A percentile compares a stretch with the other conserved stretches of the same genome.
Conservation (phyloP, 30 jellyfish, hydroid and myxozoan species). For the Rhopilema esculentum region DNA sequence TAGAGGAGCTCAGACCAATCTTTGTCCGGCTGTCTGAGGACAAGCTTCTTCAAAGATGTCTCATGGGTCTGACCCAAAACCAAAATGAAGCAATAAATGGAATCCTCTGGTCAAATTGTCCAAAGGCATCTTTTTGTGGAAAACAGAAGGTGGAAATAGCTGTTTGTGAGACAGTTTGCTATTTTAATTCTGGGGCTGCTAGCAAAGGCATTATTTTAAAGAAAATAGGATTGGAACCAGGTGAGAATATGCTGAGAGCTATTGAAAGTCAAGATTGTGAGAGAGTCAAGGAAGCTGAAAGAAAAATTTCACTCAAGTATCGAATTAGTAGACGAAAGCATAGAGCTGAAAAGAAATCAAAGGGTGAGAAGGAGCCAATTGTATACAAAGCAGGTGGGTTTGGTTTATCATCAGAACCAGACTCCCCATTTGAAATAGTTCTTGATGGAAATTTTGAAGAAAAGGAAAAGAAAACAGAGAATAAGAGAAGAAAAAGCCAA, state of each 20-base stretch:
- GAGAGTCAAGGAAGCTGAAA: constrained; percentile 6
- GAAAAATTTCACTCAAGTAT: background rate
- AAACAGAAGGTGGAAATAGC: constrained; percentile 16
- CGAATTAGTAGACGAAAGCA: constrained; percentile 1
- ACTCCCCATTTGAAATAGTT: no score
- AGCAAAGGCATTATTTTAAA: background rate
- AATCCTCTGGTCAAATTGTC: constrained; percentile 61
- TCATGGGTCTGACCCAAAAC: constrained; percentile 35
- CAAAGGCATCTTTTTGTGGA: constrained; percentile 49
- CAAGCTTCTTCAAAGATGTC: constrained; percentile 44
- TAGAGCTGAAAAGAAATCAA: constrained; percentile 7
- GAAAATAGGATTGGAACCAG: background rate
- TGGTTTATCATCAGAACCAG: constrained; percentile 1
- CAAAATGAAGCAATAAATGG: constrained; percentile 42
- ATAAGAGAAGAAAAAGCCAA: background rate
- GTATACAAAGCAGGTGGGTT: constrained; percentile 3
- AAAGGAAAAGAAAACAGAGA: background rate
- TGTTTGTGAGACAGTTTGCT: background rate
- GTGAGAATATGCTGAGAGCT: background rate
- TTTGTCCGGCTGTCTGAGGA: constrained; percentile 22
- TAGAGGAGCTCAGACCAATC: constrained; percentile 15
- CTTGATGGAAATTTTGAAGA: no score
- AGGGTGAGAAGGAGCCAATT: constrained; percentile 11
- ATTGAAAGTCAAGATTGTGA: background rate
- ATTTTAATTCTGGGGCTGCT: background rate